phyloP scores from a whole-genome alignment of 1,140 invertebrate species.

The Drosophila repleta region DNA sequence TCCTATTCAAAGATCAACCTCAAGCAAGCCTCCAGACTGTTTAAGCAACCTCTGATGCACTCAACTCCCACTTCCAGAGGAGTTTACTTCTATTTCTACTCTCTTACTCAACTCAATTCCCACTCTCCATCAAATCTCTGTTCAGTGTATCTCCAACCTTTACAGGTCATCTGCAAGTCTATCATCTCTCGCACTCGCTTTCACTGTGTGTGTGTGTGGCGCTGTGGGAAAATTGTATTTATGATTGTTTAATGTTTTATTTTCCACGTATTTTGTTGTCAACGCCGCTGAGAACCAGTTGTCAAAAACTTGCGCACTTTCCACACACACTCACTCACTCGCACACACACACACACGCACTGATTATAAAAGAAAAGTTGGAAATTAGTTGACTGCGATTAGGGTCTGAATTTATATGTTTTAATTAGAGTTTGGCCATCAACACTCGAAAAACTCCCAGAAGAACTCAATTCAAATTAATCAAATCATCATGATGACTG shows the following conservation, averaged over 20 bases:
- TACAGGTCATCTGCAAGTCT: constrained; percentile 10
- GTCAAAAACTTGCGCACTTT: constrained; percentile 40
- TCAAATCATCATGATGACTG: constrained; percentile 71
- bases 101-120: not conserved
- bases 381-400: constrained; percentile 7
- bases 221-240: constrained; percentile 76
- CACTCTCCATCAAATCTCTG: not conserved
- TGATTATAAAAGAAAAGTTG: not conserved
- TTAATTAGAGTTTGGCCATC: constrained; percentile 44
- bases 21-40: too few species aligned
- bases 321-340: not conserved
- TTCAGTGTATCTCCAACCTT: not conserved
- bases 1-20: too few species aligned
- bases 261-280: constrained; percentile 69
- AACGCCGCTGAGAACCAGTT: constrained; percentile 31
- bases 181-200: not conserved
- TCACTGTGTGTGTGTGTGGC: constrained; percentile 24
- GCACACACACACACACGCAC: not conserved
- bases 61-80: too few species aligned
- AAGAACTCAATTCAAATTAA: constrained; percentile 59
- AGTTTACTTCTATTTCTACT: too few species aligned
- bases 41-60: too few species aligned
- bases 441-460: constrained; percentile 20
- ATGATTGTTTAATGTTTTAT: constrained; percentile 79
- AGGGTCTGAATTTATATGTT: constrained; percentile 32